Evolutionary conservation across 1,140 invertebrate species (phyloP), one percentile per base, ranked within the genome.

Genomic region (Dufourea novaeangliae): DNA sequence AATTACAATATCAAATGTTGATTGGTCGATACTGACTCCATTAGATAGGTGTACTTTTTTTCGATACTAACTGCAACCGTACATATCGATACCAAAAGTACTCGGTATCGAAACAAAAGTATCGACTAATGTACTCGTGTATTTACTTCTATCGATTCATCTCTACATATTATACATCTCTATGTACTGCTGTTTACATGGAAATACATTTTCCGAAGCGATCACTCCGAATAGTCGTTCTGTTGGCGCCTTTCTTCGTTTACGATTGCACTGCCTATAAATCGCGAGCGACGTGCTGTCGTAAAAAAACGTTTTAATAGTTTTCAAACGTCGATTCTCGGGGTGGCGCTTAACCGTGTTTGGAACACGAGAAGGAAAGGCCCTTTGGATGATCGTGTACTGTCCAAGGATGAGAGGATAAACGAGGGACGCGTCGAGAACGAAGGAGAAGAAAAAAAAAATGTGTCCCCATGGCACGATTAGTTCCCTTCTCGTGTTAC

Each of bases 401-500:
- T 64, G 41, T 37, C 50, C 22, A 7, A 57, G 63, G 62, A 8
- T 44, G 22, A 68, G 34, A 39, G 61, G 22, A 25, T 22, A 22
- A 39, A 25, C 17, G 25, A 74, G 41, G 14, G 14, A 54, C n/a
- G 41, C n/a, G n/a, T n/a, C n/a, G n/a, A n/a, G 44, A 29, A 14
- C 17, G 75, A 66, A 29, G 37, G 59, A 29, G 52, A 59, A 61
- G 1, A n/a, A 7, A 17, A 57, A 46, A 29, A 52, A 46, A 50
- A 68, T 50, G 34, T 69, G 39, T 54, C 75, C 80, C n/a, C 57
- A 61, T 73, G 56, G 72, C 44, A 59, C 61, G 66, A 76, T 75
- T 74, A 41, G 59, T 80, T 54, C 59, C 34, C 66, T 82, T 87
- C 83, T 89, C 87, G 50, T 62, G 64, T 88, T 88, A 88, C 87